Base-by-base conservation (phyloP, 2,113 vertebrate genomes). In the Sinocyclocheilus anshuiensis region DNA sequence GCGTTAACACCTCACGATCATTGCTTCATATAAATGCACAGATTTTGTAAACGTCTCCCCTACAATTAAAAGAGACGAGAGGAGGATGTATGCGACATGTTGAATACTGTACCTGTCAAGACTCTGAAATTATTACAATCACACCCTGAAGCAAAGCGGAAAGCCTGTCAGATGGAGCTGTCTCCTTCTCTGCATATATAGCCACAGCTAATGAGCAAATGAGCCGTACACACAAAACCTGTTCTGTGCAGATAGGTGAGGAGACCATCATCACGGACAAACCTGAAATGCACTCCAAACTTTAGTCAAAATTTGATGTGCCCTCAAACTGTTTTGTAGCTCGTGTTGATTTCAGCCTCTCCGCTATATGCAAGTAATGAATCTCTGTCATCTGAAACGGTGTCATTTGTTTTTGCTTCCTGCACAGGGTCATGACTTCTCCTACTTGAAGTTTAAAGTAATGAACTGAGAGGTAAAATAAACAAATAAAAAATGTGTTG, bases 61-160 rank as follows among this genome's bases (percentile, higher is more conserved):
- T 83, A 71, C 48, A 74, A 83, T 83, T 74, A 83, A 50, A 74
- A 72, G 48, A 72, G 67, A 83, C 48, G n/a, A 69, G 80, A 87
- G 65, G 65, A 71, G 57, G 24, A 81, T 63, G 50, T 53, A 80
- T 50, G 50, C 15, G 50, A 88, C 71, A 71, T 74, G 72, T 69
- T 61, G 36, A 82, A 81, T 87, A 81, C 88, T 74, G 85, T 81
- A 84, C 75, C 81, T 86, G 86, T 87, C 84, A 89, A 81, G 83
- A 82, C 84, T 78, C 33, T 55, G 61, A 57, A 84, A 89, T 85
- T 83, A 89, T 87, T 81, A 71, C 81, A 87, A 53, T 80, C 45
- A 76, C 86, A 33, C 59, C 57, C 81, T 78, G 50, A 84, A 67
- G 80, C 59, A 71, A 67, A 76, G 45, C 39, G 48, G 69, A 86